phyloP scores from a whole-genome alignment of 2,797 vertebrate species.

The Pseudotriccus pelzelni region DNA sequence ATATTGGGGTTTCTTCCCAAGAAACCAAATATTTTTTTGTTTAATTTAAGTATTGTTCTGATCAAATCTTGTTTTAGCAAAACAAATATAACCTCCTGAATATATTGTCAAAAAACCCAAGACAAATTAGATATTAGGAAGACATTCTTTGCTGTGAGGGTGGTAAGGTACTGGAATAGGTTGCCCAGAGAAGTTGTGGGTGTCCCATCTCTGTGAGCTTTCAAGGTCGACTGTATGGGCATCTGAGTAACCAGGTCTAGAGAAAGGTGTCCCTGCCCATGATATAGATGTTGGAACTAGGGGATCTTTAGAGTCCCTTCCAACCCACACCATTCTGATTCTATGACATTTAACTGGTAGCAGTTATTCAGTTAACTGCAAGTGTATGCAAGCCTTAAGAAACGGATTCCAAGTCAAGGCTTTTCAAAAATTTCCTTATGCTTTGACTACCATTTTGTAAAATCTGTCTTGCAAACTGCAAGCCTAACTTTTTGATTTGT shows the following conservation, averaged over 20 bases:
- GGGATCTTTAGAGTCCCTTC: background rate
- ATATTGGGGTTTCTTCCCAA: rapidly evolving
- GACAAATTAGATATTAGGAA: background rate
- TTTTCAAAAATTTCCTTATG: background rate
- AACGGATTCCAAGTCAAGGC: background rate
- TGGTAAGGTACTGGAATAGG: background rate
- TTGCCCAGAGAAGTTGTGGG: too few relatives aligned
- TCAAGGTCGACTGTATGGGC: background rate
- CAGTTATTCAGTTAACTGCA: background rate
- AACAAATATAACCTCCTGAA: background rate
- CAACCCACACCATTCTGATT: background rate
- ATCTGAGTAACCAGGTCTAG: background rate
- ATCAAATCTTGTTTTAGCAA: background rate
- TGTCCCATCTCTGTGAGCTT: background rate
- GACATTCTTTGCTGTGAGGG: background rate
- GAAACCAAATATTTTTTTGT: background rate
- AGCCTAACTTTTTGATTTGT: background rate
- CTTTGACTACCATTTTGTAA: background rate
- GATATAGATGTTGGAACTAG: background rate
- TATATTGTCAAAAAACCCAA: background rate
- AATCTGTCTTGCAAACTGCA: background rate
- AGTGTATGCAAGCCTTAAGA: background rate
- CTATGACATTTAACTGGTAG: background rate
- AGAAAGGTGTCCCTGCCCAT: background rate
- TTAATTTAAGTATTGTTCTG: background rate